These are phyloP conservation scores for Muscicapa comitata DNA, from an alignment of 2,797 vertebrate genomes.

Conservation along the genomic window DNA sequence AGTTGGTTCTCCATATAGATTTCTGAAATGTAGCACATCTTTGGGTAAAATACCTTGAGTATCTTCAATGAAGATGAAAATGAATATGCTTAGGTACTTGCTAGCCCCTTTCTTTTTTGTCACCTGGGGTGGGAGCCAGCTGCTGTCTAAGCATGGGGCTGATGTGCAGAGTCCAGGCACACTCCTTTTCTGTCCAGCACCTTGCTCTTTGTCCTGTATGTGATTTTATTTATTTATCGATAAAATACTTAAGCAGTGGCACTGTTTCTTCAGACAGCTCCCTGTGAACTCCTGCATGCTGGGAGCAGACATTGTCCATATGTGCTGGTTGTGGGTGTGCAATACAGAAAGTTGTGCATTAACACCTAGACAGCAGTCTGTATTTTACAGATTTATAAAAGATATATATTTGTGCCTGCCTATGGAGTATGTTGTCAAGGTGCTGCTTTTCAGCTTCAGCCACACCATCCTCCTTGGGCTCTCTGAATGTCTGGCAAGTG, in stretches of 20 bases:
- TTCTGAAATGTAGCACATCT: background rate
- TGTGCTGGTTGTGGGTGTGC: background rate
- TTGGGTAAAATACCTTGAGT: background rate
- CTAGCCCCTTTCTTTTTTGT: background rate
- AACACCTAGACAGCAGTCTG: background rate
- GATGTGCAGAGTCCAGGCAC: accelerated
- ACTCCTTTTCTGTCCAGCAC: background rate
- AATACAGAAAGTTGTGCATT: background rate
- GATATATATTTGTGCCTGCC: background rate
- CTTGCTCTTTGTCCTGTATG: background rate
- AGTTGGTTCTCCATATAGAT: background rate
- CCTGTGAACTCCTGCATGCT: background rate
- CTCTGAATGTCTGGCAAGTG: background rate
- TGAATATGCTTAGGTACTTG: background rate
- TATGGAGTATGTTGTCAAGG: background rate
- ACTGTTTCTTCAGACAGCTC: background rate
- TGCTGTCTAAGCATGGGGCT: background rate
- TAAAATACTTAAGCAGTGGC: background rate
- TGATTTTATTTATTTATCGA: background rate
- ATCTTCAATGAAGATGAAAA: background rate
- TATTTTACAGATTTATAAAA: background rate
- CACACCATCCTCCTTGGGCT: background rate
- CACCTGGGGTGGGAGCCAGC: background rate
- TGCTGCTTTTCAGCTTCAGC: background rate
- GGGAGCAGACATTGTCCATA: background rate